A percentile compares a stretch with the other conserved stretches of the same genome.
phyloP scores from a whole-genome alignment of 2,113 vertebrate species.

The Anarrhichthys ocellatus region DNA sequence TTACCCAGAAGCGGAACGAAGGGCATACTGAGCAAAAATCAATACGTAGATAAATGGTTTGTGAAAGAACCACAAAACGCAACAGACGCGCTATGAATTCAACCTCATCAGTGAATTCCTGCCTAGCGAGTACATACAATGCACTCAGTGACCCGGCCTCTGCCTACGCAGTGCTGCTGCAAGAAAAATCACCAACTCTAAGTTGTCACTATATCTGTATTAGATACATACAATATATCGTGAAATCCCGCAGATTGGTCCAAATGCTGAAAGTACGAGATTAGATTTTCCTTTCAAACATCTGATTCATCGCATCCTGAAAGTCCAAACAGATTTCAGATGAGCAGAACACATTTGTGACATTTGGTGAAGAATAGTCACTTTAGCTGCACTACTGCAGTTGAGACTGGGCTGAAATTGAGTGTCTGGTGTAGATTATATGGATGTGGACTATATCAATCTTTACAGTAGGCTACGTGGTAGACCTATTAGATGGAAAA shows the following conservation, averaged over 20 bases:
- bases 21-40: background rate
- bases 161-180: constrained; percentile 48
- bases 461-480: constrained; percentile 36
- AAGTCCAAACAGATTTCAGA: constrained; percentile 33
- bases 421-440: constrained; percentile 32
- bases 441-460: constrained; percentile 57
- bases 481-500: constrained; percentile 50
- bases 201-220: constrained; percentile 6
- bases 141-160: constrained; percentile 51
- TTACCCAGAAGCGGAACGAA: constrained; percentile 3
- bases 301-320: constrained; percentile 20
- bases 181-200: constrained; percentile 35
- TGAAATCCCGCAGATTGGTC: constrained; percentile 12
- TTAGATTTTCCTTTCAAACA: constrained; percentile 6
- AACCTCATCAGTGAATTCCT: constrained; percentile 34
- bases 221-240: background rate
- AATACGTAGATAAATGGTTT: background rate
- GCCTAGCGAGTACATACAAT: constrained; percentile 17
- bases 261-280: background rate
- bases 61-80: background rate
- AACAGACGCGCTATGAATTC: constrained; percentile 22
- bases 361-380: constrained; percentile 52
- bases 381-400: constrained; percentile 14
- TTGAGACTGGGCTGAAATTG: constrained; percentile 28
- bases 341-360: constrained; percentile 30